Evolutionary conservation across 2,888 invertebrate genomes (phyloP).

Genomic region (Cantharis lateralis): DNA sequence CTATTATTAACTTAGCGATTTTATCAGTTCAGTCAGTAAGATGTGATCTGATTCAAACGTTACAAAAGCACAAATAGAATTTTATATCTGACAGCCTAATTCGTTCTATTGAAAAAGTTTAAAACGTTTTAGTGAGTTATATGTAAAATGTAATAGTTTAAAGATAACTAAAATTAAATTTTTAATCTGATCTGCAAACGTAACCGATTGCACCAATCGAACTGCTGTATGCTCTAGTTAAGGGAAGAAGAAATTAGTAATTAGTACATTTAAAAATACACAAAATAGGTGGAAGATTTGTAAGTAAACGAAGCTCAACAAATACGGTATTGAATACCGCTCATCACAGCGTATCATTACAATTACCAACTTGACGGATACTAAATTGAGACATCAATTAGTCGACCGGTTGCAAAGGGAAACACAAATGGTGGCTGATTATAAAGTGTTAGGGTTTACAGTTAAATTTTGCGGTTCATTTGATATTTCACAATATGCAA

Average conservation of each 20-base stretch:
- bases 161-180: slow-evolving; percentile 3
- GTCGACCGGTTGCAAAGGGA: slow-evolving; percentile 34
- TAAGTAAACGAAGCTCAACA: slow-evolving; percentile 10
- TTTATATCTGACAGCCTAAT: slow-evolving; percentile 3
- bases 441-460: slow-evolving; percentile 40
- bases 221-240: not conserved
- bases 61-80: slow-evolving; percentile 2
- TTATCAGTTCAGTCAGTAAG: not conserved
- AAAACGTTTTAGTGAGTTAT: not conserved
- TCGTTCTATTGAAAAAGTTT: slow-evolving; percentile 1
- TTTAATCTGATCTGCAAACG: not conserved
- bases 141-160: not conserved
- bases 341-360: slow-evolving; percentile 43
- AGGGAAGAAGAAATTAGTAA: not conserved
- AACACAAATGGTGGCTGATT: slow-evolving; percentile 41
- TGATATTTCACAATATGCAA: slow-evolving; percentile 43
- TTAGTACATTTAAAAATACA: not conserved
- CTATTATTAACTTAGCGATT: not conserved
- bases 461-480: slow-evolving; percentile 45
- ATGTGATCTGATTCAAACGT: slow-evolving; percentile 2
- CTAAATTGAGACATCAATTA: slow-evolving; percentile 45
- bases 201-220: not conserved
- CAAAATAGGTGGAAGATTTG: not conserved
- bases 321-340: slow-evolving; percentile 36
- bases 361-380: slow-evolving; percentile 42